Conservation (phyloP, 2,113 vertebrate genomes). For the Muntiacus muntjak region DNA sequence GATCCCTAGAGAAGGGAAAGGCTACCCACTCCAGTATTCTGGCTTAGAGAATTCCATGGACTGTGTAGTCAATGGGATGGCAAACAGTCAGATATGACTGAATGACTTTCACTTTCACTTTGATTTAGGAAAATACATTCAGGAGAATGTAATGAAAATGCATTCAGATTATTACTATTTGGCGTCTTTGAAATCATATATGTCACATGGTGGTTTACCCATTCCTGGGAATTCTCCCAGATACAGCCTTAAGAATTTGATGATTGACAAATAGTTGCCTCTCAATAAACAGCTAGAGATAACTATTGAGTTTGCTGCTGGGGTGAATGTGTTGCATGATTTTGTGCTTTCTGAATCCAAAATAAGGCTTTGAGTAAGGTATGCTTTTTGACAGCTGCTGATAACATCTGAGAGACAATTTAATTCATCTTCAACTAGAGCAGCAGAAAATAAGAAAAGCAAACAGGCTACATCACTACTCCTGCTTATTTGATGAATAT, state of each 20-base stretch:
- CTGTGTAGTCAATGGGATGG: neutral
- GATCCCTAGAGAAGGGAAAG: neutral
- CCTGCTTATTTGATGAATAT: conserved; percentile 39
- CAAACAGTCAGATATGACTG: neutral
- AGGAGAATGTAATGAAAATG: neutral
- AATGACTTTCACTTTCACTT: neutral
- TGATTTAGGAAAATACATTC: neutral
- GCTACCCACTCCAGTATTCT: neutral
- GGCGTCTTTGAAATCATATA: neutral
- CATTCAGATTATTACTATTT: neutral
- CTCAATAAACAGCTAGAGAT: neutral
- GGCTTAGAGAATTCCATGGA: neutral
- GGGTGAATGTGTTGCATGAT: conserved; percentile 18
- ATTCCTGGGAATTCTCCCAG: neutral
- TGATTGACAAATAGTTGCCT: conserved; percentile 9
- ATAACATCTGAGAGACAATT: conserved; percentile 61
- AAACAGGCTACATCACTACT: neutral
- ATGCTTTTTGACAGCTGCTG: conserved; percentile 62
- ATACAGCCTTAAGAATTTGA: neutral
- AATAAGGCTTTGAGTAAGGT: conserved; percentile 45
- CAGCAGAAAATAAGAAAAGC: conserved; percentile 38
- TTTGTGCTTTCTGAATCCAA: conserved; percentile 55
- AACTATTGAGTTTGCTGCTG: neutral
- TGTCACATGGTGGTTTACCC: neutral
- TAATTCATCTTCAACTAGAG: conserved; percentile 50